phyloP scores from a whole-genome alignment of 2,113 vertebrate genomes.

The Tupaia chinensis region DNA sequence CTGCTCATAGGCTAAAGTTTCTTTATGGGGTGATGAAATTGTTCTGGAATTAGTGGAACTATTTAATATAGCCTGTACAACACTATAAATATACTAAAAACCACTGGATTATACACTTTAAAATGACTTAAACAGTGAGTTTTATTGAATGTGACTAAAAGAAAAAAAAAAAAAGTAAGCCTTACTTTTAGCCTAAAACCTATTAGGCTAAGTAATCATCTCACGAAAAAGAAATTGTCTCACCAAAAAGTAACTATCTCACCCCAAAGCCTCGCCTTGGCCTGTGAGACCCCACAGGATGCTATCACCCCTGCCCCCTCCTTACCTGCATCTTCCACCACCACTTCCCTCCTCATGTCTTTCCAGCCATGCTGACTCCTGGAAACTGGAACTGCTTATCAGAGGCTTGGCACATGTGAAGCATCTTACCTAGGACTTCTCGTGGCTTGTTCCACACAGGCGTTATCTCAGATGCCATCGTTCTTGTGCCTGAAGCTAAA shows the following conservation, averaged over 20 bases:
- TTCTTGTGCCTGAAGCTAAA: background rate
- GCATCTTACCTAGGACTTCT: background rate
- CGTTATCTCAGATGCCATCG: background rate
- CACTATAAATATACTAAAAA: background rate
- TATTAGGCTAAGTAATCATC: background rate
- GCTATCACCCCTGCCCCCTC: background rate
- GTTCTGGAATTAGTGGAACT: background rate
- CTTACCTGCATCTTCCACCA: background rate
- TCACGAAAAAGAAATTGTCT: background rate
- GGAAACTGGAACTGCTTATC: background rate
- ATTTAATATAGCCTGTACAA: background rate
- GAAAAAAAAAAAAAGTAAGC: background rate
- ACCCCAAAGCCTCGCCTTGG: background rate
- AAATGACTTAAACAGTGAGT: background rate
- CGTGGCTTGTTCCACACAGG: background rate
- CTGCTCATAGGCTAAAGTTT: background rate
- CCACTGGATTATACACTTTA: background rate
- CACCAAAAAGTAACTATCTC: background rate
- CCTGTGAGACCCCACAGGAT: accelerated
- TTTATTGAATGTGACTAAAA: background rate
- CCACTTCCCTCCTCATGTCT: background rate
- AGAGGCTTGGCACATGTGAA: background rate
- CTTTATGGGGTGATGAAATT: background rate
- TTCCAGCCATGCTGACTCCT: background rate
- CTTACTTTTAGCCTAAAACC: background rate